Evolutionary conservation across 2,113 vertebrate genomes (phyloP), one percentile per base, ranked within the genome.

Genomic region (Brachyhypopomus gauderio): DNA sequence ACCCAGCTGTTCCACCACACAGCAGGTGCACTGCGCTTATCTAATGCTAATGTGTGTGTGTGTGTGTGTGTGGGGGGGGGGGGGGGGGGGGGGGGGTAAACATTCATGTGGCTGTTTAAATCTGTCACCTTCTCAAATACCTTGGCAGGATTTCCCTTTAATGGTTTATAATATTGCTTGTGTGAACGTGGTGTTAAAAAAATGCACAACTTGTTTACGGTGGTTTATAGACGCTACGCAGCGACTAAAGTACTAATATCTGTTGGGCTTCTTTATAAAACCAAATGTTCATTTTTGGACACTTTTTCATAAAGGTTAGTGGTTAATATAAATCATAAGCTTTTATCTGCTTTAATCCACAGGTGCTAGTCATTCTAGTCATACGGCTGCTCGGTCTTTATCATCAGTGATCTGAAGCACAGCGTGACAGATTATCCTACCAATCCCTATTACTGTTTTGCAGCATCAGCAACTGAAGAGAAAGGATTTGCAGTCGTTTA

Each of bases 31-130:
- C 22, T 83, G 59, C 55, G 41, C 86, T 77, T 88, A 92, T 92
- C 81, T 88, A 76, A 92, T 93, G 90, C 84, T 89, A 90, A 92
- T 90, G 75, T 72, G 82, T 75, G 88, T 79, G 85, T n/a, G n/a
- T n/a, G n/a, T n/a, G n/a, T n/a, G n/a, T n/a, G n/a, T n/a, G n/a
- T n/a, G n/a, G n/a, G n/a, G n/a, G n/a, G n/a, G n/a, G n/a, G n/a
- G n/a, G n/a, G n/a, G n/a, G n/a, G n/a, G n/a, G n/a, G n/a, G 89
- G 90, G 88, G 87, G 78, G 74, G 64, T 77, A 74, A 60, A 79
- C 80, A 83, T 77, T 59, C 1, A 60, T 60, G 74, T 85, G 69
- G 82, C 41, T 74, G 11, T 20, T 66, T 30, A 87, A 78, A 45
- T 75, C 55, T 78, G 73, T 76, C 86, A 88, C 84, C 89, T 89